Base-by-base conservation (phyloP, 1,140 invertebrate species). In the Bemisia tabaci region DNA sequence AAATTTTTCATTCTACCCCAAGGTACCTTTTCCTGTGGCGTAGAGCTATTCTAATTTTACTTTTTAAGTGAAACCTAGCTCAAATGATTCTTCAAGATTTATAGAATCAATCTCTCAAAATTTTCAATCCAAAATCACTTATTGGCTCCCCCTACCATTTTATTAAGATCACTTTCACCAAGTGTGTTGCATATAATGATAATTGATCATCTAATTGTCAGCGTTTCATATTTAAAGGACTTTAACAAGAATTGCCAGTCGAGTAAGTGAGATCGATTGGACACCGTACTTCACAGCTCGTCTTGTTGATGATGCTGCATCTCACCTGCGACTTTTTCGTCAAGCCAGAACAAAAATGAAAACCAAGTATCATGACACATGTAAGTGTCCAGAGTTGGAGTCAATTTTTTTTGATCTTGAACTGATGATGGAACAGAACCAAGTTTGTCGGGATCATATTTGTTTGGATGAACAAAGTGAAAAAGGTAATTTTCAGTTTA, bases 341-440 rank as follows among this genome's bases (percentile, higher is more conserved):
- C 90, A 86, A 77, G 83, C 89, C 68, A 77, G 87, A 75, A 82
- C 79, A 70, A 78, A 83, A 75, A 78, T 84, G 69, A 83, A 85
- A 81, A 76, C 77, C 73, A 63, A 64, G 12, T 33, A 60, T 12
- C 24, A 27, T 59, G 60, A 58, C 12, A 67, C 25, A 23, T 17
- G 11, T 2, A 48, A 63, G 17, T 48, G 33, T 48, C 33, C 33
- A 48, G 33, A 48, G 71, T 73, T 95, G 24, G 87, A 88, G 72
- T 85, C 87, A 68, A 79, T 87, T 73, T 95, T 95, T 76, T 96
- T 95, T 77, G 90, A 95, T 74, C 76, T 93, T 26, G 94, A 96
- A 77, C 82, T 86, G 63, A 85, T 89, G 68, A 88, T 94, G 85
- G 93, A 95, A 76, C 84, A 86, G 70, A 87, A 85, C 74, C 76